Conservation (phyloP, 1,140 invertebrate genomes). For the Leptestheria dahalacensis region DNA sequence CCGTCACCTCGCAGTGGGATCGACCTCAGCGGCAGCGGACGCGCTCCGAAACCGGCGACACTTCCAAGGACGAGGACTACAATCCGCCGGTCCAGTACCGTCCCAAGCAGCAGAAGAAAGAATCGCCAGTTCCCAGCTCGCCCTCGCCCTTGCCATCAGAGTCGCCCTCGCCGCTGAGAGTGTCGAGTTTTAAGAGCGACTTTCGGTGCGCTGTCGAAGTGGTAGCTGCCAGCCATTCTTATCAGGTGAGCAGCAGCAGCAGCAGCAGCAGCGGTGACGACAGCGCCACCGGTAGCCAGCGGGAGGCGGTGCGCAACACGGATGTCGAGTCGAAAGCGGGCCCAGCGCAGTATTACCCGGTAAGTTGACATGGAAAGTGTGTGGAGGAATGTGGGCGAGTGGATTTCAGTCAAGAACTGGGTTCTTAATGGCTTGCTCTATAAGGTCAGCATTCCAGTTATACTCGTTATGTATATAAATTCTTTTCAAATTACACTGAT, state of each 20-base stretch:
- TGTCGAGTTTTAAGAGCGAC: not conserved
- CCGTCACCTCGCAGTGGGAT: conserved; percentile 34
- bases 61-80: not conserved
- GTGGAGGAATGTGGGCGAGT: too few species aligned
- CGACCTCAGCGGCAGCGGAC: not conserved
- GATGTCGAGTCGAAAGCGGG: not conserved
- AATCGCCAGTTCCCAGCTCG: not conserved
- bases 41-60: not conserved
- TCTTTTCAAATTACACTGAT: too few species aligned
- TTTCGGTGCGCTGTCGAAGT: not conserved
- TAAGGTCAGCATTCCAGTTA: too few species aligned
- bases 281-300: not conserved
- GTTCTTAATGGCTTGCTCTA: not conserved
- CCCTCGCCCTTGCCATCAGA: not conserved
- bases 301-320: too few species aligned
- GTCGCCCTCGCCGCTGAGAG: too few species aligned
- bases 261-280: not conserved
- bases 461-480: too few species aligned
- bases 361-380: not conserved
- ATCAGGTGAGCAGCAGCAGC: not conserved
- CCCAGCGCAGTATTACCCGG: not conserved
- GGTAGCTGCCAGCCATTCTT: not conserved
- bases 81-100: not conserved
- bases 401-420: not conserved
- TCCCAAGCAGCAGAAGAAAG: not conserved